Evolutionary conservation across 1,140 invertebrate species (phyloP).

Genomic region (Conus ventricosus): DNA sequence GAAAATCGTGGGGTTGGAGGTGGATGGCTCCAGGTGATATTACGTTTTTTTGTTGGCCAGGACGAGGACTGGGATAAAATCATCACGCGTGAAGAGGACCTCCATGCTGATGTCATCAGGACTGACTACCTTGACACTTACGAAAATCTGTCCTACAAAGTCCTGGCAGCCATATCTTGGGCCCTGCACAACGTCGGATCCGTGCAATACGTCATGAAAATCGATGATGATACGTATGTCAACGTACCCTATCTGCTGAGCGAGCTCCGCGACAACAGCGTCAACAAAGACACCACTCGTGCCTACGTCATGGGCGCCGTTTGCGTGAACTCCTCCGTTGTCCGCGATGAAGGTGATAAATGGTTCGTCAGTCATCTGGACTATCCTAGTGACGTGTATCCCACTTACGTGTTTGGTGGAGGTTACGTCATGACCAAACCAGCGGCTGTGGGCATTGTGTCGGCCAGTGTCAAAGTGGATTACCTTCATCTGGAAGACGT

Average conservation of each 20-base stretch:
- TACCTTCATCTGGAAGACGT: constrained; percentile 74
- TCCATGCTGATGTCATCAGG: constrained; percentile 85
- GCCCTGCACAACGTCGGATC: constrained; percentile 80
- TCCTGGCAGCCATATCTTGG: constrained; percentile 88
- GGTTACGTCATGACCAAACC: constrained; percentile 64
- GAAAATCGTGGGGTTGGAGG: constrained; percentile 49
- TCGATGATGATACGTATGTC: constrained; percentile 78
- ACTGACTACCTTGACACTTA: constrained; percentile 87
- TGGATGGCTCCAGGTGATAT: neutral
- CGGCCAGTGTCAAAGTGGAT: constrained; percentile 55
- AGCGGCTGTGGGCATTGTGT: constrained; percentile 50
- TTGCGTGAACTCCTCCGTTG: constrained; percentile 53
- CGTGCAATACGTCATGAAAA: constrained; percentile 77
- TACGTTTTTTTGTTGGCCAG: constrained; percentile 42
- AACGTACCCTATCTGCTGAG: constrained; percentile 66
- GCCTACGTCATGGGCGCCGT: constrained; percentile 43
- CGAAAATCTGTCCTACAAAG: constrained; percentile 90
- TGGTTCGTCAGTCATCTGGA: constrained; percentile 61
- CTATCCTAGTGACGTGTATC: constrained; percentile 61
- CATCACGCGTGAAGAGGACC: constrained; percentile 79
- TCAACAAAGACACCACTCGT: constrained; percentile 31
- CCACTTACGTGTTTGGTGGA: constrained; percentile 64
- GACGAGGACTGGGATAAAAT: constrained; percentile 47
- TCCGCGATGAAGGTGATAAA: constrained; percentile 52
- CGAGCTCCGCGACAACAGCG: constrained; percentile 42